Base-by-base conservation (phyloP, 2,888 invertebrate genomes). In the Furcula furcula region DNA sequence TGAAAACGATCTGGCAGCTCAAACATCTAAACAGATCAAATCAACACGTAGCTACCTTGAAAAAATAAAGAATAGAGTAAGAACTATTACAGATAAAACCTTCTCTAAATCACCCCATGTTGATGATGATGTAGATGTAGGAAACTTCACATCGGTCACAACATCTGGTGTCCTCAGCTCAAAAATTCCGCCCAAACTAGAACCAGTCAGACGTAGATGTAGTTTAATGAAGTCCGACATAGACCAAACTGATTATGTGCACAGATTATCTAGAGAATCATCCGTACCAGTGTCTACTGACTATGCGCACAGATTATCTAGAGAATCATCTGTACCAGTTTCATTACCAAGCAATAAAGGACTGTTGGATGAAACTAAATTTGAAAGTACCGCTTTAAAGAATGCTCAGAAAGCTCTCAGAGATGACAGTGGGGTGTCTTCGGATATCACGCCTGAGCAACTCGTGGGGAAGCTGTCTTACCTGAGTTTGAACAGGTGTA, bases 91-190 rank as follows among this genome's bases (percentile, higher is more conserved):
- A 9, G 89, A 90, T 40, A 89, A 90, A 59, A 89, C 90, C 0
- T 90, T 91, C 50, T 78, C 90, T 0, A 91, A 91, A 61, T 76
- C 81, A 0, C 86, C 87, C 3, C 82, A 83, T 18, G 65, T 78
- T 15, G 84, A 77, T 0, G 81, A 84, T 4, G 84, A 90, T 27
- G 56, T 70, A 1, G 92, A 92, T 40, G 62, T 89, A 27, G 93
- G 94, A 6, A 92, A 90, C 43, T 92, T 94, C 36, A 94, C 94
- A 7, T 94, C 93, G 0, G 93, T 93, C 0, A 93, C 93, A 1
- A 93, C 93, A 0, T 93, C 93, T 29, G 94, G 94, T 0, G 92
- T 93, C 5, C 75, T 94, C 46, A 91, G 91, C 46, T 90, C 91
- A 3, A 90, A 90, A 46, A 76, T 59, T 25, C 65, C 70, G 1